These are phyloP conservation scores for Thalassaphorura encarpata DNA, from an alignment of 1,140 invertebrate genomes.

Conservation along the genomic window DNA sequence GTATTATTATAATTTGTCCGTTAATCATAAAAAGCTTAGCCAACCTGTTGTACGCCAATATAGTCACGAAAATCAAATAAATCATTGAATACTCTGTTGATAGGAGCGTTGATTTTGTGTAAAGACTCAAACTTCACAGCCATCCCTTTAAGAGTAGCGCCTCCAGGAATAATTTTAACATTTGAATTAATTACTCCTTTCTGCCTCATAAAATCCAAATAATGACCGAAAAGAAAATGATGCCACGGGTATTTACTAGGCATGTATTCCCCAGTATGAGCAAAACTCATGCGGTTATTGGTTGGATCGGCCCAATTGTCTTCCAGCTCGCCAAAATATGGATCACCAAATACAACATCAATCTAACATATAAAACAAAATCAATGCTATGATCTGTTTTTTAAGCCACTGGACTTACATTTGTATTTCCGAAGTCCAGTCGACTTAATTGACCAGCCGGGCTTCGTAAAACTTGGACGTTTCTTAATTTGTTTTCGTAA, in stretches of 20 bases:
- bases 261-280: too few species aligned
- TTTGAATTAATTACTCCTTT: conserved; percentile 17
- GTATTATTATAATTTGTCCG: conserved; percentile 9
- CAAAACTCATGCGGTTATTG: too few species aligned
- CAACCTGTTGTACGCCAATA: conserved; percentile 77
- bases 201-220: conserved; percentile 41
- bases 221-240: conserved; percentile 68
- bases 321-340: conserved; percentile 57
- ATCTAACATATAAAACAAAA: conserved; percentile 39
- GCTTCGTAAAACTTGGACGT: conserved; percentile 43
- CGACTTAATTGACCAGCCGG: conserved; percentile 34
- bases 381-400: not conserved
- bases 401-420: conserved; percentile 7
- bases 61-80: conserved; percentile 76
- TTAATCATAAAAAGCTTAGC: conserved; percentile 10
- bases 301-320: not conserved
- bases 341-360: conserved; percentile 69
- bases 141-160: conserved; percentile 58
- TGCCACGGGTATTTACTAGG: conserved; percentile 62
- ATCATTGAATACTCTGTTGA: conserved; percentile 56
- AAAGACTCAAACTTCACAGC: conserved; percentile 79
- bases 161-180: conserved; percentile 37
- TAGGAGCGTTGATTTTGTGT: conserved; percentile 78
- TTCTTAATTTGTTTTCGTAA: conserved; percentile 33
- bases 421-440: not conserved